These are phyloP conservation scores for Nymphalis c-album DNA, from an alignment of 2,888 invertebrate species.

Conservation along the genomic window DNA sequence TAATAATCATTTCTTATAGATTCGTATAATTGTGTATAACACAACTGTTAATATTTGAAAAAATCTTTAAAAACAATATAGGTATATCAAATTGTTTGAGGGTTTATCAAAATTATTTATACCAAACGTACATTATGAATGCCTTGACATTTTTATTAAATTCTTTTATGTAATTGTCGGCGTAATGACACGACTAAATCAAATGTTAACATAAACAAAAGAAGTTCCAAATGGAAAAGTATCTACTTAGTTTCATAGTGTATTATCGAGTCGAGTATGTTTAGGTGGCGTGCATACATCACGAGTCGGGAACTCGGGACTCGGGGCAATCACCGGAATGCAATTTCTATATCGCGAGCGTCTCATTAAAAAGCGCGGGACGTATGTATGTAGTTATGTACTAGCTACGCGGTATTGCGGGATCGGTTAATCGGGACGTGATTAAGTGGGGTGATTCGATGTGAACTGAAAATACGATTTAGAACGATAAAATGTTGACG, in stretches of 20 bases:
- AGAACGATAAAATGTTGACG: too few species aligned
- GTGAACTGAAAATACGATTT: background rate
- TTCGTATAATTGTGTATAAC: too few species aligned
- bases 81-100: too few species aligned
- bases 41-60: too few species aligned
- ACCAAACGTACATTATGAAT: too few species aligned
- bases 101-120: too few species aligned
- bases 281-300: slow-evolving; percentile 31
- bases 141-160: too few species aligned
- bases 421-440: slow-evolving; percentile 20
- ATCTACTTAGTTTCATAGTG: slow-evolving; percentile 7
- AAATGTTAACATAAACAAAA: background rate
- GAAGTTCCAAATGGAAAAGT: background rate
- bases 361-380: slow-evolving; percentile 39
- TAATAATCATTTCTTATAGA: too few species aligned
- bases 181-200: background rate
- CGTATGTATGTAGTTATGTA: slow-evolving; percentile 15
- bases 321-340: slow-evolving; percentile 37
- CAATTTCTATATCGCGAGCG: slow-evolving; percentile 37
- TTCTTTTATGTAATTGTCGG: too few species aligned
- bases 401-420: slow-evolving; percentile 23
- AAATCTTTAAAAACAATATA: too few species aligned
- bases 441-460: background rate
- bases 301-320: slow-evolving; percentile 22
- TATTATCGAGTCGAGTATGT: slow-evolving; percentile 8